phyloP scores from a whole-genome alignment of 2,113 vertebrate genomes.

The Prinia subflava region DNA sequence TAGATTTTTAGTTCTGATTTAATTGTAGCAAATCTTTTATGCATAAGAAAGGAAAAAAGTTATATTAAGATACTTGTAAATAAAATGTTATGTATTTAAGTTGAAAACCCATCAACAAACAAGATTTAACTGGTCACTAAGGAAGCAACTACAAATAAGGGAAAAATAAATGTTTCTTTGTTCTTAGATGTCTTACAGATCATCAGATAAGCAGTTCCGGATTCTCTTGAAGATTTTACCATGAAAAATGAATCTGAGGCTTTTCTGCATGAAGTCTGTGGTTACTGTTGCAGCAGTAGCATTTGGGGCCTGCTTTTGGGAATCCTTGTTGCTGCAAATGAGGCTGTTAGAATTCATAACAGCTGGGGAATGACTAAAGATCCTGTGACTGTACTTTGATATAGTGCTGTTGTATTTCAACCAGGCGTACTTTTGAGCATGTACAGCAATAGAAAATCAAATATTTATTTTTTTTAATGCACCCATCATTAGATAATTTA shows the following conservation, averaged over 20 bases:
- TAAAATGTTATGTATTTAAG: neutral
- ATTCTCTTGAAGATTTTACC: neutral
- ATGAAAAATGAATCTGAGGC: neutral
- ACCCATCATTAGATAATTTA: neutral
- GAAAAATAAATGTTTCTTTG: neutral
- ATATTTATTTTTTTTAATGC: neutral
- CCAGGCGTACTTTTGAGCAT: neutral
- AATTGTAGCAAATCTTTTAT: neutral
- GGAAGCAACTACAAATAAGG: neutral
- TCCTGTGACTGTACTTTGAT: neutral
- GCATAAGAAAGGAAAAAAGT: neutral
- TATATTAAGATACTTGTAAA: neutral
- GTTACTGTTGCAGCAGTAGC: neutral
- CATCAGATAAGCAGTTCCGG: neutral
- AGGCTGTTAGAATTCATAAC: neutral
- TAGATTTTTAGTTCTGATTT: neutral
- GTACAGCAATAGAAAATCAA: neutral
- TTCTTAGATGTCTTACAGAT: neutral
- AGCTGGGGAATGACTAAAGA: neutral
- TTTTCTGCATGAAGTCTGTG: neutral
- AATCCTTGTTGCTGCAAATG: neutral
- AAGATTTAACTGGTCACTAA: neutral
- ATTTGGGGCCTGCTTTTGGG: neutral
- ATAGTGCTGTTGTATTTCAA: neutral
- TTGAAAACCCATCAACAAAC: neutral